Evolutionary conservation across 2,888 invertebrate species (phyloP).

Genomic region (Hermaeophaga mercurialis): DNA sequence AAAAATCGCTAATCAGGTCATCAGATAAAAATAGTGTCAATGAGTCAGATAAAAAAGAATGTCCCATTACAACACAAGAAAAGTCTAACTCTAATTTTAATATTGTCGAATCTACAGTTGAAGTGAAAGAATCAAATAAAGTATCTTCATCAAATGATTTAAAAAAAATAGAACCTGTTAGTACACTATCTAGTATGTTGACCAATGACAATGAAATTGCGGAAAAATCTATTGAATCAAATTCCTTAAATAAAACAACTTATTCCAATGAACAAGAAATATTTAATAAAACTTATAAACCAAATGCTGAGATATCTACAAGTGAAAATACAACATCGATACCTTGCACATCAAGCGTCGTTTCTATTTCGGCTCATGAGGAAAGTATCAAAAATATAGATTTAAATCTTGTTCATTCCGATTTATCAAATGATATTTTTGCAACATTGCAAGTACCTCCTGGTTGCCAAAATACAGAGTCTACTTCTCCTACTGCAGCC

Average conservation of each 20-base stretch:
- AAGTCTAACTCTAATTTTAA: neutral
- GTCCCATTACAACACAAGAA: neutral
- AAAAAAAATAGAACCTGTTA: neutral
- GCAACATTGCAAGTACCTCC: constrained; percentile 64
- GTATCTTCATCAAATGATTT: neutral
- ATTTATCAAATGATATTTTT: constrained; percentile 66
- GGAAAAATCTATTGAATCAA: neutral
- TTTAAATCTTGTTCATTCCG: constrained; percentile 56
- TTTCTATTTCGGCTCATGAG: constrained; percentile 12
- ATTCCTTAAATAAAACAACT: neutral
- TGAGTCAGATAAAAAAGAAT: neutral
- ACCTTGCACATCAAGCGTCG: neutral
- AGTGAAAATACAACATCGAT: neutral
- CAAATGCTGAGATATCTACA: neutral
- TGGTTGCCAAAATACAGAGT: constrained; percentile 63
- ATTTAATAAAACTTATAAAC: neutral
- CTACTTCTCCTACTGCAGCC: constrained; percentile 76
- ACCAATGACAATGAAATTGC: neutral
- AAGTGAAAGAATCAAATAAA: neutral
- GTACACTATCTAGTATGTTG: too few species aligned
- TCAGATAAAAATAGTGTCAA: neutral
- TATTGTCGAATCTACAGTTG: neutral
- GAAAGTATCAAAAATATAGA: constrained; percentile 41
- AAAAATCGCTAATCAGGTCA: too few species aligned
- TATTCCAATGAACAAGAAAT: neutral